Evolutionary conservation across 2,113 vertebrate genomes (phyloP).

Genomic region (Cnemophilus loriae): DNA sequence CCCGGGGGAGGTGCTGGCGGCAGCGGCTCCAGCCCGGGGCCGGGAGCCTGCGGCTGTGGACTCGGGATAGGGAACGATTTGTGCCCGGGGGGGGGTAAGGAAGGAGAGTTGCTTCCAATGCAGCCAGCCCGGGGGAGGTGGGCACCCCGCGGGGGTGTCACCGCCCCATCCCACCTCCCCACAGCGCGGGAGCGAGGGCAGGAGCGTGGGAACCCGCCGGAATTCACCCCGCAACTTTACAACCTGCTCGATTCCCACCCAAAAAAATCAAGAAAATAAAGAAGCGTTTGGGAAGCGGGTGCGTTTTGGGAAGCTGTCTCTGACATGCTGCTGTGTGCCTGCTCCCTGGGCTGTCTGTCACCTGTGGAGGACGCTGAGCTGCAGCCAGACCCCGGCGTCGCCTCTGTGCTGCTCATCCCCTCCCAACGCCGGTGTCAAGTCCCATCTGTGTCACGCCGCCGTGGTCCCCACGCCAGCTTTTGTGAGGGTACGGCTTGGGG

Average conservation of each 20-base stretch:
- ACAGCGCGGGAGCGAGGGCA: neutral
- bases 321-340: neutral
- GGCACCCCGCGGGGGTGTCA: neutral
- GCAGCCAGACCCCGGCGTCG: neutral
- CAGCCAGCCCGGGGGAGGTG: neutral
- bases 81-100: neutral
- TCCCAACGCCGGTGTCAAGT: neutral
- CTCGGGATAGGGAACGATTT: neutral
- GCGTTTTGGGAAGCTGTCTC: neutral
- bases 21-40: neutral
- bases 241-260: neutral
- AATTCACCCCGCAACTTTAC: conserved; percentile 39
- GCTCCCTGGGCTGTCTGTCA: neutral
- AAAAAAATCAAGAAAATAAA: neutral
- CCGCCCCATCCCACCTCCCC: neutral
- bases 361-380: conserved; percentile 66
- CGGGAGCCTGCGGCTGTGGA: neutral
- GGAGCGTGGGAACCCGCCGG: neutral
- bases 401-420: neutral
- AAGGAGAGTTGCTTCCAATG: neutral
- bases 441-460: conserved; percentile 25
- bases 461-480: neutral
- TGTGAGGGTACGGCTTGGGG: conserved; percentile 26
- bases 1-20: neutral
- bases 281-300: neutral